A percentile compares a stretch with the other conserved stretches of the same genome.
phyloP scores from a whole-genome alignment of 1,140 invertebrate species.

The Ceratosolen solmsi region DNA sequence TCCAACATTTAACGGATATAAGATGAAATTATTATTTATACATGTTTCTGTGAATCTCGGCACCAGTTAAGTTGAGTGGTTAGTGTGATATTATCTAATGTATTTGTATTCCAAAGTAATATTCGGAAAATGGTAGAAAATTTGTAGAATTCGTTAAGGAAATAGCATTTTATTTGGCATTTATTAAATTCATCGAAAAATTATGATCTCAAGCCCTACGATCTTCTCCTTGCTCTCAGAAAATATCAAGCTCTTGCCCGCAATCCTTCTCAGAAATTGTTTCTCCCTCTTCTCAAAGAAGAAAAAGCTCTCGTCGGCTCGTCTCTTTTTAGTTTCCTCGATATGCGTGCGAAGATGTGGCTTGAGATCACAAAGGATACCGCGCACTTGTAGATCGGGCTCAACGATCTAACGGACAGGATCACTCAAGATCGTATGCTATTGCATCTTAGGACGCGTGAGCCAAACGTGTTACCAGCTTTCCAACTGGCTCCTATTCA shows the following conservation, averaged over 20 bases:
- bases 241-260: background rate
- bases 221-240: background rate
- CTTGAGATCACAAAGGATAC: slow-evolving; percentile 39
- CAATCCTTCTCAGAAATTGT: slow-evolving; percentile 31
- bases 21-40: no score
- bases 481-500: slow-evolving; percentile 25
- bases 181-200: background rate
- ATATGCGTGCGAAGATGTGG: slow-evolving; percentile 55
- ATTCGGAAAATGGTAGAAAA: no score
- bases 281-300: no score
- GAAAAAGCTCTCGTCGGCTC: no score
- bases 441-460: no score
- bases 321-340: background rate
- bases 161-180: slow-evolving; percentile 4
- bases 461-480: slow-evolving; percentile 5
- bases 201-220: slow-evolving; percentile 7
- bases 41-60: no score
- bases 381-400: background rate
- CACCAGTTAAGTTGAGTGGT: no score
- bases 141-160: background rate
- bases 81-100: no score
- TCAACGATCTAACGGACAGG: slow-evolving; percentile 10
- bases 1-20: no score
- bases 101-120: no score
- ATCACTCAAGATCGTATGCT: background rate